phyloP scores from a whole-genome alignment of 2,888 invertebrate genomes.

The Anagyrus pseudococci region DNA sequence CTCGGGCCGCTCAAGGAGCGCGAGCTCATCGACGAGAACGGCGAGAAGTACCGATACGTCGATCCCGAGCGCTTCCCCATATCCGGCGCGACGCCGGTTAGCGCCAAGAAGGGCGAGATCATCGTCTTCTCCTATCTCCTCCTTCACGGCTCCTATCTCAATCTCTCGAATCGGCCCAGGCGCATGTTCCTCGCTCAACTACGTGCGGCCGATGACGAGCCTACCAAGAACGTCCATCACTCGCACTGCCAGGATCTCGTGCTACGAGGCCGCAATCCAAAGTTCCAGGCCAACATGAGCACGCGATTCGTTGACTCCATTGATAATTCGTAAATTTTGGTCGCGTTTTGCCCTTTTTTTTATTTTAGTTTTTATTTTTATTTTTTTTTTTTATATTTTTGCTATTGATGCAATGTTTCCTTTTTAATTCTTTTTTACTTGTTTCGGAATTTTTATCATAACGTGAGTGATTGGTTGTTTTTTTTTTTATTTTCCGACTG shows the following conservation, averaged over 20 bases:
- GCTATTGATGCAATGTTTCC: too few relatives aligned
- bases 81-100: constrained; percentile 63
- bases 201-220: constrained; percentile 66
- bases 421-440: too few relatives aligned
- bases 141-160: constrained; percentile 67
- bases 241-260: constrained; percentile 67
- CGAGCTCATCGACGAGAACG: constrained; percentile 58
- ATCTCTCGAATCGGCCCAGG: constrained; percentile 61
- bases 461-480: too few relatives aligned
- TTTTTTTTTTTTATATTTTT: constrained; percentile 21
- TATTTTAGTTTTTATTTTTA: too few relatives aligned
- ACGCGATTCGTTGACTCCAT: constrained; percentile 47
- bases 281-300: constrained; percentile 56
- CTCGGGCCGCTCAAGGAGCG: constrained; percentile 66
- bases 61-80: constrained; percentile 64
- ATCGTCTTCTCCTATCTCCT: constrained; percentile 68
- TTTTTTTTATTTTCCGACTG: too few relatives aligned
- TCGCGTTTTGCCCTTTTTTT: too few relatives aligned
- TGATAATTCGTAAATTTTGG: too few relatives aligned
- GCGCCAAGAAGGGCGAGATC: constrained; percentile 66
- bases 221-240: constrained; percentile 59
- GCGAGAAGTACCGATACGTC: constrained; percentile 63
- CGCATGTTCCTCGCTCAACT: constrained; percentile 67
- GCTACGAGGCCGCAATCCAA: constrained; percentile 64
- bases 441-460: too few relatives aligned